Conservation (phyloP, 2,797 vertebrate genomes). For the Neostethus bicornis region DNA sequence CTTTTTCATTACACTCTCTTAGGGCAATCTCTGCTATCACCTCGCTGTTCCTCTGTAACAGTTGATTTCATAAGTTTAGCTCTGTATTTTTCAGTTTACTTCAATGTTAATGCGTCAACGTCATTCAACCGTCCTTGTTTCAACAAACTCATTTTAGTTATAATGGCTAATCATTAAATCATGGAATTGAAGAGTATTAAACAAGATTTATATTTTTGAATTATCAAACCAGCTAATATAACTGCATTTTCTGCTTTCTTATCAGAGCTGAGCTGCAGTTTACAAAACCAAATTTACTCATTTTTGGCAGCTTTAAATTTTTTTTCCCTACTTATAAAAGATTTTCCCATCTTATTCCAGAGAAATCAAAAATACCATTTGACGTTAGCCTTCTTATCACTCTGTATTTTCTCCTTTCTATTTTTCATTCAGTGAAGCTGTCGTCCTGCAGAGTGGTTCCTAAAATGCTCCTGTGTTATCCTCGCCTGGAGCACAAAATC, state of each 20-base stretch:
- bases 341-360: conserved; percentile 27
- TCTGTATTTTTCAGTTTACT: conserved; percentile 27
- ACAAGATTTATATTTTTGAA: conserved; percentile 43
- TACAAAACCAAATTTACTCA: conserved; percentile 22
- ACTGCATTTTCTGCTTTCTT: conserved; percentile 25
- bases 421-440: conserved; percentile 75
- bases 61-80: conserved; percentile 66
- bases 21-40: conserved; percentile 72
- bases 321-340: conserved; percentile 36
- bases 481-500: conserved; percentile 72
- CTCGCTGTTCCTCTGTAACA: conserved; percentile 61
- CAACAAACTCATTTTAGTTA: no score
- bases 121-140: conserved; percentile 7
- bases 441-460: conserved; percentile 69
- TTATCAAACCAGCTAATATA: conserved; percentile 37
- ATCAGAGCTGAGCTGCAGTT: conserved; percentile 24
- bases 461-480: conserved; percentile 66
- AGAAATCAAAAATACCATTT: conserved; percentile 40
- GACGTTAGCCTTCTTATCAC: conserved; percentile 31
- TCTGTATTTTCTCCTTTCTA: conserved; percentile 49
- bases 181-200: conserved; percentile 39
- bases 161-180: no score
- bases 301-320: conserved; percentile 36
- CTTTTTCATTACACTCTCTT: conserved; percentile 77
- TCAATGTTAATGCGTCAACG: conserved; percentile 27